Evolutionary conservation across 2,888 invertebrate species (phyloP).

Genomic region (Apodemia hepburni): DNA sequence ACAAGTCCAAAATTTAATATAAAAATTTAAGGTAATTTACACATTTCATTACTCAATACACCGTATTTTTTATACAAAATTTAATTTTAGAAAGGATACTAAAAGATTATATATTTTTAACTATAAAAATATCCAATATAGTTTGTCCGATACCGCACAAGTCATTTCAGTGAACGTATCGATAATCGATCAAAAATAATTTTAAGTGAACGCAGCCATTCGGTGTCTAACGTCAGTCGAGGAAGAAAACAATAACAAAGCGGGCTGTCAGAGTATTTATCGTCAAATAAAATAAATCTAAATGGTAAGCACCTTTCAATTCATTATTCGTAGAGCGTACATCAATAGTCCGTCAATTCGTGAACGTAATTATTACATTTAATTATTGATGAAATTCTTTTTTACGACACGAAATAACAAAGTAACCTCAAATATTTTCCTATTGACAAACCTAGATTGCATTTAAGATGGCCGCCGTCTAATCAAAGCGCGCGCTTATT

Average conservation of each 20-base stretch:
- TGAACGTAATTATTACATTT: conserved; percentile 19
- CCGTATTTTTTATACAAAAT: conserved; percentile 19
- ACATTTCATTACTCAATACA: conserved; percentile 18
- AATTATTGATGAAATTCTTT: conserved; percentile 21
- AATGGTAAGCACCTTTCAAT: conserved; percentile 15
- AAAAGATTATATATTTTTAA: conserved; percentile 8
- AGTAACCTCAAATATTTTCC: conserved; percentile 19
- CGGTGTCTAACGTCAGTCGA: conserved; percentile 20
- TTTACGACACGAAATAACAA: conserved; percentile 17
- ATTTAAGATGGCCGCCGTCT: conserved; percentile 18
- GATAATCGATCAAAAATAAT: conserved; percentile 22
- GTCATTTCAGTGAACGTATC: conserved; percentile 24
- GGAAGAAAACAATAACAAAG: conserved; percentile 22
- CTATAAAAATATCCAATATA: conserved; percentile 17
- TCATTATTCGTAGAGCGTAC: conserved; percentile 21
- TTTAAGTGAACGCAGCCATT: conserved; percentile 22
- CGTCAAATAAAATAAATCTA: conserved; percentile 22
- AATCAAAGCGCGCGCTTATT: conserved; percentile 21
- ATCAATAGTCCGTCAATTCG: conserved; percentile 21
- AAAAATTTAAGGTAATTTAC: conserved; percentile 17
- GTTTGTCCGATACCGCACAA: conserved; percentile 20
- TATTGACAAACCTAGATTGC: conserved; percentile 10
- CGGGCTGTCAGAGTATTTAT: conserved; percentile 23
- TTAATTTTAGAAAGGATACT: conserved; percentile 16
- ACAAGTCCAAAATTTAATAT: conserved; percentile 20